phyloP scores from a whole-genome alignment of 2,888 invertebrate genomes.

The Bimastos eiseni region DNA sequence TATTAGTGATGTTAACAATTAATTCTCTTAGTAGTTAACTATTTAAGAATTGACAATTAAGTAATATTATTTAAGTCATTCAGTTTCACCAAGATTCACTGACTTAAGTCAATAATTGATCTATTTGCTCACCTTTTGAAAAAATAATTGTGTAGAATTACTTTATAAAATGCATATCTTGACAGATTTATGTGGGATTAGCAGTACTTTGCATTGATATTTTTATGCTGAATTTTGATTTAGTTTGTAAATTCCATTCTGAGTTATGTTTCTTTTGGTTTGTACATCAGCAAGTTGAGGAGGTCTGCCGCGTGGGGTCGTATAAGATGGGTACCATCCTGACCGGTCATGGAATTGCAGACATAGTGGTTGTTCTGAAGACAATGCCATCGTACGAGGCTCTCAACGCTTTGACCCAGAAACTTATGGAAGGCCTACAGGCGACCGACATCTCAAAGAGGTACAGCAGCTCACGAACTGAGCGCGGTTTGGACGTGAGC shows the following conservation, averaged over 20 bases:
- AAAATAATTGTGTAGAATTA: no score
- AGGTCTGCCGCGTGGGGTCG: not conserved
- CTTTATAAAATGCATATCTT: not conserved
- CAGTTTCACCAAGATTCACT: not conserved
- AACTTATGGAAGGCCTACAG: constrained; percentile 10
- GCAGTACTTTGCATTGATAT: not conserved
- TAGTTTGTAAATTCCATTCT: not conserved
- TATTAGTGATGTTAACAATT: no score
- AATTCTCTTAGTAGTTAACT: no score
- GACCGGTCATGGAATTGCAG: constrained; percentile 7
- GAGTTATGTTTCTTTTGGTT: no score
- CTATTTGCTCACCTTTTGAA: not conserved
- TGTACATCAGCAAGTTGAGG: not conserved
- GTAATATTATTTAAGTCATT: no score
- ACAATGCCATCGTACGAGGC: not conserved
- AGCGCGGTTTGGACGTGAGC: not conserved
- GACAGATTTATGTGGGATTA: not conserved
- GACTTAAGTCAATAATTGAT: not conserved
- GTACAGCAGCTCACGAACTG: constrained; percentile 24
- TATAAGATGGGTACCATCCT: constrained; percentile 1
- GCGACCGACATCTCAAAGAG: not conserved
- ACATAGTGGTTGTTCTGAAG: constrained; percentile 14
- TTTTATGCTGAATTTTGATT: not conserved
- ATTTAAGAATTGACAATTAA: no score
- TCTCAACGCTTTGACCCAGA: constrained; percentile 2